Base-by-base conservation (phyloP, 1,140 invertebrate genomes). In the Daktulosphaira vitifoliae region DNA sequence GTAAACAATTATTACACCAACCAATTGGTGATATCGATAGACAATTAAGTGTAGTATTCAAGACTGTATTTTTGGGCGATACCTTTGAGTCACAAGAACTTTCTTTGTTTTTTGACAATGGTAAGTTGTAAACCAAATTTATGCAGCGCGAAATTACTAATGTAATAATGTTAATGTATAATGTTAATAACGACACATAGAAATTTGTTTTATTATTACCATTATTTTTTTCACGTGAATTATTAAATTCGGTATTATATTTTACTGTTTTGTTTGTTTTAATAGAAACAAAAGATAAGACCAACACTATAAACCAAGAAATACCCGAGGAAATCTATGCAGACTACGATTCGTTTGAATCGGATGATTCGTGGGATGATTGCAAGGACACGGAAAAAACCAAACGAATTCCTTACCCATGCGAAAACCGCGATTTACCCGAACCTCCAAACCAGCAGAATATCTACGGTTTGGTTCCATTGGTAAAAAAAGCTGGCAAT, bases 71-170 rank as follows among this genome's bases (percentile, higher is more conserved):
- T 33, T 68, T 66, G 6, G 68, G 66, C 16, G 26, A 65, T 7
- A 67, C 67, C 38, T 69, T 70, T 56, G 70, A 71, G 62, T 65
- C 65, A 5, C 70, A 71, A 56, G 70, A 71, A 66, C 53, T 70
- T 8, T 65, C 54, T 48, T 51, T 68, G 18, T 70, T 52, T 66
- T 38, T 70, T 20, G 65, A 64, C 11, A 68, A 68, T 23, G 69
- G 69, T 70, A 38, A 64, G 69, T 67, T 49, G 11, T 39, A 64
- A 4, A 33, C 9, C 11, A 11, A n/a, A 50, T 49, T 56, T n/a
- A n/a, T n/a, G n/a, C n/a, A n/a, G n/a, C n/a, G n/a, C n/a, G n/a
- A n/a, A n/a, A n/a, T n/a, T n/a, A n/a, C n/a, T n/a, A n/a, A n/a
- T n/a, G n/a, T n/a, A n/a, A n/a, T n/a, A n/a, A n/a, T n/a, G n/a